Percentiles rank a stretch among this genome's conserved stretches.
These are phyloP conservation scores for Spheniscus humboldti DNA, from an alignment of 2,797 vertebrate species.

Conservation along the genomic window DNA sequence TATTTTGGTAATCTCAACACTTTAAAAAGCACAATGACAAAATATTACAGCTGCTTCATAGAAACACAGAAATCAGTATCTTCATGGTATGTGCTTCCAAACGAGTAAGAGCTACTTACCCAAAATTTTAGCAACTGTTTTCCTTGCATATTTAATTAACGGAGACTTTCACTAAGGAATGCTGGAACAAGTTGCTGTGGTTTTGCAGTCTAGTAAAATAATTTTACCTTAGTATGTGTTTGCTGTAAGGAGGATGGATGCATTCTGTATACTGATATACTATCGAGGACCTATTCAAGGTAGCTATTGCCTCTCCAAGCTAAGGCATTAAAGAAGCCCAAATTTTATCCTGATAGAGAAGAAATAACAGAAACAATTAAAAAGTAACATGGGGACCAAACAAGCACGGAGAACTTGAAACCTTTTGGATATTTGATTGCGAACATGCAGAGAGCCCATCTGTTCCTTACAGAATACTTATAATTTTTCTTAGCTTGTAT, in stretches of 20 bases:
- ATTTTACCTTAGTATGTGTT: not conserved
- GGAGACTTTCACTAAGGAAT: not conserved
- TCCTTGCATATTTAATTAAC: not conserved
- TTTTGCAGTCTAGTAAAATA: not conserved
- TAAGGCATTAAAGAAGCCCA: not conserved
- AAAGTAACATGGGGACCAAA: not conserved
- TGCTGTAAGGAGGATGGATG: not conserved
- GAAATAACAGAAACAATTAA: not conserved
- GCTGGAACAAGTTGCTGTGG: not conserved
- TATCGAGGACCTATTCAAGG: not conserved
- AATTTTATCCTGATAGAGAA: not conserved
- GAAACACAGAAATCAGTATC: not conserved
- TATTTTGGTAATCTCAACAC: not conserved
- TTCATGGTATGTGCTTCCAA: not conserved
- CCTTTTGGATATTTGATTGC: not conserved
- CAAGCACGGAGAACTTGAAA: not conserved
- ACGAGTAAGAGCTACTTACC: not conserved
- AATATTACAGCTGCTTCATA: not conserved
- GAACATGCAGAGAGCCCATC: not conserved
- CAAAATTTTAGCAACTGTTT: not conserved
- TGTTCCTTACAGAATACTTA: not conserved
- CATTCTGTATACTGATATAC: not conserved
- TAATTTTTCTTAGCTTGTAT: not conserved
- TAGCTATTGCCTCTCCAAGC: not conserved
- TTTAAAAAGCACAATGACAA: not conserved